Evolutionary conservation across 2,797 vertebrate genomes (phyloP).

Genomic region (Poeciliopsis paucimaculata): DNA sequence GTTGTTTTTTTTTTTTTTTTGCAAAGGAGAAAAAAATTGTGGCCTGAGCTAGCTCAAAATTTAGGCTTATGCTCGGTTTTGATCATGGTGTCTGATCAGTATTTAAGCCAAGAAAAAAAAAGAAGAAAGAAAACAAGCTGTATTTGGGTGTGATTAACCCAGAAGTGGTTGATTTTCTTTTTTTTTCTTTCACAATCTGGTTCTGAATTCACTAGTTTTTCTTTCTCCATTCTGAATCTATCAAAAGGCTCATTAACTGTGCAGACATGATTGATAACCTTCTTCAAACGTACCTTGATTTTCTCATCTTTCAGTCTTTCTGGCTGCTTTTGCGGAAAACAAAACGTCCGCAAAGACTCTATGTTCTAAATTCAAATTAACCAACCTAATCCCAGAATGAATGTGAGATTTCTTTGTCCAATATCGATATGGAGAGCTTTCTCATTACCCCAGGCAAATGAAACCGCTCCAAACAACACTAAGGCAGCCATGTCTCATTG

Average conservation of each 20-base stretch:
- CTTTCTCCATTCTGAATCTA: not conserved
- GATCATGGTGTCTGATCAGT: not conserved
- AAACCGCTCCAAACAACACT: slow-evolving; percentile 55
- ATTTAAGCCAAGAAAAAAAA: not conserved
- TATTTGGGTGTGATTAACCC: not conserved
- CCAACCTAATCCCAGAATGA: slow-evolving; percentile 49
- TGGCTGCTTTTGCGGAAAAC: slow-evolving; percentile 3
- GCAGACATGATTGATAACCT: slow-evolving; percentile 18
- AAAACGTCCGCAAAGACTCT: slow-evolving; percentile 14
- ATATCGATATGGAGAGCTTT: slow-evolving; percentile 69
- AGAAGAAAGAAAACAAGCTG: slow-evolving; percentile 3
- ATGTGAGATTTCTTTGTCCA: slow-evolving; percentile 62
- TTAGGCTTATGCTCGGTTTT: slow-evolving; percentile 11
- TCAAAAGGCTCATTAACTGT: slow-evolving; percentile 16
- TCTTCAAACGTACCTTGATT: not conserved
- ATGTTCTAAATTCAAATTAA: slow-evolving; percentile 56
- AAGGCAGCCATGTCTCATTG: slow-evolving; percentile 44
- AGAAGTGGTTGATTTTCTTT: not conserved
- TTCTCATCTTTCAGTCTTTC: not conserved
- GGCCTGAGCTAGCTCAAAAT: not conserved
- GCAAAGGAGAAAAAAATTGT: not conserved
- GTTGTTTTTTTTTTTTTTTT: slow-evolving; percentile 11
- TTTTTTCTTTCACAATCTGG: not conserved
- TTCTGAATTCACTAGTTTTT: slow-evolving; percentile 1
- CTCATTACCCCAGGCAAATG: slow-evolving; percentile 64